Conservation (phyloP, 1,140 invertebrate species). For the Melanaphis sacchari region DNA sequence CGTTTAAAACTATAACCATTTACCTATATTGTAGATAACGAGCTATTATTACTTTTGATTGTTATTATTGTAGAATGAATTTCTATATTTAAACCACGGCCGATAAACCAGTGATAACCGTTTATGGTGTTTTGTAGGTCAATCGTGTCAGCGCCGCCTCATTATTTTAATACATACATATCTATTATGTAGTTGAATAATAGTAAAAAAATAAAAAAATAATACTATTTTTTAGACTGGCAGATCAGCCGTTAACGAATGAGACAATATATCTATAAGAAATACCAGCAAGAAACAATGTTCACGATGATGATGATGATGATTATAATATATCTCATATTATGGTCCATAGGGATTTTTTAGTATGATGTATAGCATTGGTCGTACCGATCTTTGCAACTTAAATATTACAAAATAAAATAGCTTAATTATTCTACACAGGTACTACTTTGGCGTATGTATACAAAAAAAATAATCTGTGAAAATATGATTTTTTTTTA, state of each 20-base stretch:
- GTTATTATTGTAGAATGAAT: not conserved
- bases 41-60: constrained; percentile 14
- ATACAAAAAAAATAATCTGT: not conserved
- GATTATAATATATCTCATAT: no score
- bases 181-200: not conserved
- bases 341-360: not conserved
- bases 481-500: not conserved
- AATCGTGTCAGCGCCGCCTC: not conserved
- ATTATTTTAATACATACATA: not conserved
- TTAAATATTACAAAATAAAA: not conserved
- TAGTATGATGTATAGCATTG: not conserved
- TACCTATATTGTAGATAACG: not conserved
- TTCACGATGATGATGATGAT: not conserved
- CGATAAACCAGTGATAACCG: not conserved
- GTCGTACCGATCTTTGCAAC: not conserved
- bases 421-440: not conserved
- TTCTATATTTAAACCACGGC: not conserved
- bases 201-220: not conserved
- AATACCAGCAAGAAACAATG: not conserved
- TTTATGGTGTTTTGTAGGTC: constrained; percentile 12
- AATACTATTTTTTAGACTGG: not conserved
- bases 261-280: not conserved
- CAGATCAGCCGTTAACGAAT: not conserved
- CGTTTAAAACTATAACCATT: not conserved
- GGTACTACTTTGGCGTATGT: not conserved